Base-by-base conservation (phyloP, 2,113 vertebrate species). In the Oxyura jamaicensis region DNA sequence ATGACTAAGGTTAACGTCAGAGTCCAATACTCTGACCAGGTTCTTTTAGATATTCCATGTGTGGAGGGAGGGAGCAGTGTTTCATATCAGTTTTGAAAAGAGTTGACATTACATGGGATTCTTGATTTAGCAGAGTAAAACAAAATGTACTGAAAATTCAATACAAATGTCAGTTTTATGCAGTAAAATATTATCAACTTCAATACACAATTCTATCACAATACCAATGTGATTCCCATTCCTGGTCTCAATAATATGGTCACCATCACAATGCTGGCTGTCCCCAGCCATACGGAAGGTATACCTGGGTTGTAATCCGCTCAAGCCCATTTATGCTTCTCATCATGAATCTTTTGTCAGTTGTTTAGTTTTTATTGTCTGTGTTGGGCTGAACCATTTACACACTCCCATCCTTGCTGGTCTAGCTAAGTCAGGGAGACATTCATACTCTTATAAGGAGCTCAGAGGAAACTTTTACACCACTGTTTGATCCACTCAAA, bases 271-370 rank as follows among this genome's bases (percentile, higher is more conserved):
- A 13, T 15, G 55, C 26, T 60, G 55, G 5, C 3, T 46, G 18
- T 71, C 50, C 23, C 39, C 5, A 35, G 6, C 36, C 25, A 31
- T 25, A 4, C 8, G 18, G 44, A 44, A n/a, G 17, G 11, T 11
- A 50, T 11, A 13, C 12, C 10, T 14, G 13, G 6, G 14, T 26
- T 65, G 60, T 74, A 65, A 31, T 7, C 25, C 71, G 33, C 25
- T 68, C 17, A 58, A 63, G 8, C 11, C 33, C 1, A 2, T 39
- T 55, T 4, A 2, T 39, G 44, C 3, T 4, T 44, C 0, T 48
- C 26, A 42, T 39, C 69, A 12, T 48, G 29, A 11, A 41, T n/a
- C n/a, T 76, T 74, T 41, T 28, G 11, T 36, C 39, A 52, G 41
- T 77, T 19, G 2, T 39, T 59, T 28, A 36, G 10, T 55, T 81